phyloP scores from a whole-genome alignment of 2,888 invertebrate species.

The Cordilura impudica region DNA sequence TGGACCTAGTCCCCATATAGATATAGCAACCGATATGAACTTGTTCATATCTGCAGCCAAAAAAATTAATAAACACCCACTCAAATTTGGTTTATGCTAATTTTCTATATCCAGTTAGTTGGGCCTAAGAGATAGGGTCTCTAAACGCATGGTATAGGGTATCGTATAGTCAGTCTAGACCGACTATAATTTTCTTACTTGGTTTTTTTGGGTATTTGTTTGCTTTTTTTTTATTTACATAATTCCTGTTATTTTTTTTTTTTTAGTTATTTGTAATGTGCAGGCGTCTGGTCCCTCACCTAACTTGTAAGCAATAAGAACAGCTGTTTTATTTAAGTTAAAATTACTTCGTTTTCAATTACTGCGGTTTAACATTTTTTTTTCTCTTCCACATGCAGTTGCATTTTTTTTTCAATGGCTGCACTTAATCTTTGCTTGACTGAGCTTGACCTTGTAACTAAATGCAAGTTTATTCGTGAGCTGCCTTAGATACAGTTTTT shows the following conservation, averaged over 20 bases:
- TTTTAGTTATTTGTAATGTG: background rate
- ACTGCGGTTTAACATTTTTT: slow-evolving; percentile 47
- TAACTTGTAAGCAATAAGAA: background rate
- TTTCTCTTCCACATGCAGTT: slow-evolving; percentile 46
- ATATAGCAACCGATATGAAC: too few species aligned
- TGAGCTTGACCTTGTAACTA: slow-evolving; percentile 64
- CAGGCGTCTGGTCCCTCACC: slow-evolving; percentile 5
- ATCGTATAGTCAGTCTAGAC: too few species aligned
- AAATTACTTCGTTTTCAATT: background rate
- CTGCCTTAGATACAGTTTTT: slow-evolving; percentile 6
- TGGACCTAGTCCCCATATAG: too few species aligned
- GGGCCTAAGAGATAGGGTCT: too few species aligned
- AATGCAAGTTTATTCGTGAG: slow-evolving; percentile 55
- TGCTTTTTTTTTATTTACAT: background rate
- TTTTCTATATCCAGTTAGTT: too few species aligned
- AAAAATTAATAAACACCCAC: too few species aligned
- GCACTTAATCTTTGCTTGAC: slow-evolving; percentile 48
- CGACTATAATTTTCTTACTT: too few species aligned
- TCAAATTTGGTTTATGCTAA: too few species aligned
- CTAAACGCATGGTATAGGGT: too few species aligned
- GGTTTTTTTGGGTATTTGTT: background rate
- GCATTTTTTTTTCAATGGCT: slow-evolving; percentile 45
- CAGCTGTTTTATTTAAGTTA: slow-evolving; percentile 45
- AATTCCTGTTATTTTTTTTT: background rate
- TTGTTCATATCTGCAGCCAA: too few species aligned